Conservation (phyloP, 2,113 vertebrate species). For the Telmatochromis sp. region DNA sequence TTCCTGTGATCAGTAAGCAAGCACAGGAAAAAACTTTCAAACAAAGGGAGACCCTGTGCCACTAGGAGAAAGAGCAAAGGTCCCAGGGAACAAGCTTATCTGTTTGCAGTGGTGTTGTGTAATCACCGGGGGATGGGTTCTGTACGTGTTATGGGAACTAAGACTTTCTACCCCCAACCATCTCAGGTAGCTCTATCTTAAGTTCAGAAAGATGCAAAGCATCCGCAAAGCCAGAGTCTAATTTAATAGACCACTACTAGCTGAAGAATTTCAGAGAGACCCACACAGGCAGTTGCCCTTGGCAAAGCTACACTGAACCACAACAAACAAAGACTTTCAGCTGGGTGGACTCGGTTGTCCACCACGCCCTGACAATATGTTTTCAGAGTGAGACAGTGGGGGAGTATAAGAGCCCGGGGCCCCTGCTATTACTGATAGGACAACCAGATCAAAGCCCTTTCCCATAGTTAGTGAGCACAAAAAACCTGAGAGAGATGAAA, state of each 20-base stretch:
- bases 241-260: constrained; percentile 23
- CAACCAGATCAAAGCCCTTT: constrained; percentile 40
- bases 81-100: not conserved
- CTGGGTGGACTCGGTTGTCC: constrained; percentile 48
- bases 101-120: not conserved
- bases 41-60: not conserved
- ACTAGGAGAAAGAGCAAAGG: not conserved
- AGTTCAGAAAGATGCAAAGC: constrained; percentile 23
- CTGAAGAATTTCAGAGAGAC: constrained; percentile 18
- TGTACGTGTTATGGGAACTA: not conserved
- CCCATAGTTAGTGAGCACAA: not conserved
- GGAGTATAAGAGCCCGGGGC: constrained; percentile 18
- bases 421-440: constrained; percentile 46
- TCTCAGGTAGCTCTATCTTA: constrained; percentile 26
- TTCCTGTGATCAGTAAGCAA: not conserved
- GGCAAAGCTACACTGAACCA: constrained; percentile 50
- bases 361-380: constrained; percentile 59
- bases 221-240: not conserved
- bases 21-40: not conserved
- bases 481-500: constrained; percentile 43
- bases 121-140: not conserved
- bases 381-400: constrained; percentile 22
- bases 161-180: not conserved
- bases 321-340: constrained; percentile 58
- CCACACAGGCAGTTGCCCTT: constrained; percentile 49